Evolutionary conservation across 2,113 vertebrate genomes (phyloP).

Genomic region (Eulacestoma nigropectus): DNA sequence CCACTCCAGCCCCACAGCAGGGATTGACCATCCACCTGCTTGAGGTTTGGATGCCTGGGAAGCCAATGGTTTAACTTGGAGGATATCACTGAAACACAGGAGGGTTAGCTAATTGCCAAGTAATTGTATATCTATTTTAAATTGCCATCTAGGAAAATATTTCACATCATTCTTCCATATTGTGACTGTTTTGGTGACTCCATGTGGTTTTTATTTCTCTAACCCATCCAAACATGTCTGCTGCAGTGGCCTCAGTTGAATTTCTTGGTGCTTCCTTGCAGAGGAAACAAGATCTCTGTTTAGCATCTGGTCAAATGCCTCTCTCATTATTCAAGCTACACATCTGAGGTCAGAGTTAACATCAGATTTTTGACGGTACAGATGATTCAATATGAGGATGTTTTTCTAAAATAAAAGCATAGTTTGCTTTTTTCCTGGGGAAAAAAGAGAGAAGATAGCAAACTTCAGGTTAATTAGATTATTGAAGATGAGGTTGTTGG

Average conservation of each 20-base stretch:
- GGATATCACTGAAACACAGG: neutral
- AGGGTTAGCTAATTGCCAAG: neutral
- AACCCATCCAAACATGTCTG: neutral
- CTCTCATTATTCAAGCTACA: neutral
- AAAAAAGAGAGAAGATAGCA: neutral
- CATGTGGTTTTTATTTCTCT: neutral
- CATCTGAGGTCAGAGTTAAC: neutral
- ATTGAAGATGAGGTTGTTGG: neutral
- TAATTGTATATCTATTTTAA: neutral
- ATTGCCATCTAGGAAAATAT: neutral
- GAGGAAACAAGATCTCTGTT: constrained; percentile 15
- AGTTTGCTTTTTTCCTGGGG: neutral
- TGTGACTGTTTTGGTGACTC: neutral
- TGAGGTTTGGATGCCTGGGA: neutral
- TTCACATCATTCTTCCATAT: neutral
- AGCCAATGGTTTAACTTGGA: accelerated
- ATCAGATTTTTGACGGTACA: neutral
- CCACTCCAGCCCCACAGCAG: neutral
- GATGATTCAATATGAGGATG: neutral
- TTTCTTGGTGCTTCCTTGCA: neutral
- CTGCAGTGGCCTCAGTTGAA: neutral
- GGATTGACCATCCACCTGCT: neutral
- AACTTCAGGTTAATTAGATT: neutral
- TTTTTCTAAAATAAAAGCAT: neutral
- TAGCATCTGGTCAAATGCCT: neutral